Base-by-base conservation (phyloP, 2,113 vertebrate species). In the Damaliscus lunatus region DNA sequence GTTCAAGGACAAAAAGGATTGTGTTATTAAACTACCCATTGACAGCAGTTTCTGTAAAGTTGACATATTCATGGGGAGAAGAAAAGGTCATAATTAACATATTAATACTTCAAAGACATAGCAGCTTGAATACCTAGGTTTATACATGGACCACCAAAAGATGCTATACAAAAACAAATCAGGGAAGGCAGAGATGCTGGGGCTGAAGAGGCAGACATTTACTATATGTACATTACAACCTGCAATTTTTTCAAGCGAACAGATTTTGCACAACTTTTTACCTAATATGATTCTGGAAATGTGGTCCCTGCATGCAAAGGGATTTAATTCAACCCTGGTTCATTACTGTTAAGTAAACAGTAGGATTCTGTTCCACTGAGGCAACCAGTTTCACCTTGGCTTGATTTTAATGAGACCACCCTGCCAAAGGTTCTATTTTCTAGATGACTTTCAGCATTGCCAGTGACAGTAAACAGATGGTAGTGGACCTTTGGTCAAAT, bases 401-500 rank as follows among this genome's bases (percentile, higher is more conserved):
- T 94, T 87, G 6, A 64, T 77, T 48, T 53, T 85, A 95, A 62
- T n/a, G 67, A 93, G 86, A 43, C 46, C 33, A 17, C 21, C n/a
- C 15, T 62, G 50, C 62, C 46, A 23, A 82, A 53, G 33, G 33
- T 36, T 96, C 0, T 62, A 0, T 64, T 60, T 97, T 95, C 59
- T 89, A 93, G 81, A 88, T 94, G 90, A 84, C 95, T 88, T 96
- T 12, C 67, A 50, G 59, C 64, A 29, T 48, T 88, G 62, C 85
- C 94, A 94, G 57, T 90, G 95, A 95, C 57, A 36, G n/a, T 17
- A 40, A 53, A 88, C 46, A 91, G 88, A 52, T 85, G 74, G 0
- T 0, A 93, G 48, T 86, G 94, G 97, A 81, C 91, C 67, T 43
- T 4, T 52, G 55, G n/a, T 91, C 97, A 98, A 13, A 87, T n/a